Base-by-base conservation (phyloP, 2,888 invertebrate species). In the Drosophila ustulata region DNA sequence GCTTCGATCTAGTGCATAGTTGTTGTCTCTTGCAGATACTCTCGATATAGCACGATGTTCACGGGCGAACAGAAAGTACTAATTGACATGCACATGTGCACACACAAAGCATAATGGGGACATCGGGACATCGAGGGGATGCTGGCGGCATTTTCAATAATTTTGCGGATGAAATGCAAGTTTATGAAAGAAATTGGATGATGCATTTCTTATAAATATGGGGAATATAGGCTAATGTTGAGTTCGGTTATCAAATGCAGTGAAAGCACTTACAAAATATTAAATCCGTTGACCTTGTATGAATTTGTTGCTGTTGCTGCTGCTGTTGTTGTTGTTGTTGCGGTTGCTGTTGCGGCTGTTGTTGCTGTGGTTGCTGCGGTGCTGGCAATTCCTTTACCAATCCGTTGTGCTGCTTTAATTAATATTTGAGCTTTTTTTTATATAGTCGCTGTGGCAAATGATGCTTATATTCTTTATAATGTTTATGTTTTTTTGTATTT, bases 261-360 rank as follows among this genome's bases (percentile, higher is more conserved):
- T 13, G 39, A n/a, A 52, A 41, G 58, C 62, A 89, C 90, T 90
- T 85, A 90, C 90, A 90, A 91, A 82, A 88, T 83, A 82, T 91
- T 91, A 81, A 90, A 89, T 90, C 89, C 87, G 89, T 89, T 89
- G 89, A 89, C 85, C 87, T 90, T 91, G 88, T 78, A 71, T 75
- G 78, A 88, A 89, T 80, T 82, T 72, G 68, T 66, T 76, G 69
- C 62, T 59, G 75, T 59, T 66, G 74, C 32, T 46, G 68, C 26
- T 72, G 68, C 28, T 65, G 73, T 25, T 59, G 63, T 55, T 70
- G 67, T 23, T 59, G 62, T n/a, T 72, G 65, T 23, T 61, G 71
- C 26, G 49, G 67, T 26, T 57, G 55, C 25, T 73, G 66, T 23
- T 57, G 71, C 13, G 51, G 66, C 51, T 66, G 61, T 30, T 59